Percentiles rank a stretch among this genome's conserved stretches.
Conservation (phyloP, 2,113 vertebrate genomes). For the Tauraco erythrolophus region DNA sequence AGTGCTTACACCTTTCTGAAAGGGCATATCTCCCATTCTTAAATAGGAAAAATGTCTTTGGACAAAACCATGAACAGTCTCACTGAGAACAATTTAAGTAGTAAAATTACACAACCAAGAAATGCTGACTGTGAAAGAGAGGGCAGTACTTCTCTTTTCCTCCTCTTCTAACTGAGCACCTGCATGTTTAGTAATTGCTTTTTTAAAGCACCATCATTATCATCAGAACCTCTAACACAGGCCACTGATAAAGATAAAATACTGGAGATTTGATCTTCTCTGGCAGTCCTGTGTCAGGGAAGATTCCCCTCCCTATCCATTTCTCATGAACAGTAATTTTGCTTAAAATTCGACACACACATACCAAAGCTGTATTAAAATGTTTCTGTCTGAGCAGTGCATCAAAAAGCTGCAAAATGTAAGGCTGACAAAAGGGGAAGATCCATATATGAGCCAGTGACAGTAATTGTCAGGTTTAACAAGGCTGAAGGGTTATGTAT, state of each 20-base stretch:
- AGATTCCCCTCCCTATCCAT: background rate
- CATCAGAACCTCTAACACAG: background rate
- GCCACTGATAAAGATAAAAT: background rate
- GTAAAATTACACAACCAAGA: background rate
- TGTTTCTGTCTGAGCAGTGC: background rate
- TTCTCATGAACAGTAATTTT: background rate
- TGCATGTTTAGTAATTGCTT: background rate
- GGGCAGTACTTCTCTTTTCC: background rate
- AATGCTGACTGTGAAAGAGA: background rate
- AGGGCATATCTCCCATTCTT: background rate
- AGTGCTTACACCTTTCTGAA: background rate
- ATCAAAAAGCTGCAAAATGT: constrained; percentile 18
- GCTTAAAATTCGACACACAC: background rate
- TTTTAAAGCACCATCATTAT: background rate
- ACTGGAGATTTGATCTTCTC: background rate
- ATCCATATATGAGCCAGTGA: background rate
- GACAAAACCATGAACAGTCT: background rate
- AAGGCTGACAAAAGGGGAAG: background rate
- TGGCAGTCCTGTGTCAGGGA: background rate
- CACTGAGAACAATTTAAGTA: background rate
- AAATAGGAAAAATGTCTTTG: background rate
- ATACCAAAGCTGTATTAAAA: constrained; percentile 12
- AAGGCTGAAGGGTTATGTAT: background rate
- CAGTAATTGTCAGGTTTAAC: constrained; percentile 31
- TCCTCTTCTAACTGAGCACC: background rate